A percentile compares a stretch with the other conserved stretches of the same genome.
Conservation (phyloP, 2,113 vertebrate species). For the Cololabis saira region DNA sequence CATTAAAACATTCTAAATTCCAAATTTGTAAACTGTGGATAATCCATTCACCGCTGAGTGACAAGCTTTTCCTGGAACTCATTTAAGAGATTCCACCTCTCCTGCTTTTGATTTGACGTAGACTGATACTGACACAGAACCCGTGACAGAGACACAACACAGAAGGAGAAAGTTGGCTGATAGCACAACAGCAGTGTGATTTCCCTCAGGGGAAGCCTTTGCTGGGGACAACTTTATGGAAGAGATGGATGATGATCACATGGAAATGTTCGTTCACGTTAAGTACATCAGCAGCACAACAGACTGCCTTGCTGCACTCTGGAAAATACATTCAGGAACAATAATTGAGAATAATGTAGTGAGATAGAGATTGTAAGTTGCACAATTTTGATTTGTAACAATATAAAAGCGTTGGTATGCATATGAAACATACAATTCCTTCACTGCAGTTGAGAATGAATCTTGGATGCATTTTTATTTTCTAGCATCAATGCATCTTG, state of each 20-base stretch:
- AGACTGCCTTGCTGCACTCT: background rate
- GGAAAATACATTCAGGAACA: background rate
- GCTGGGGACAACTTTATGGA: conserved; percentile 23
- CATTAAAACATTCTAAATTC: background rate
- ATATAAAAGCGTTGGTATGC: background rate
- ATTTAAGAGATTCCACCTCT: conserved; percentile 5
- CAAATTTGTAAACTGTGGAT: background rate
- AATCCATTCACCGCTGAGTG: background rate
- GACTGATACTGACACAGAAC: conserved; percentile 33
- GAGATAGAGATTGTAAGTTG: background rate
- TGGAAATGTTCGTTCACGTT: conserved; percentile 51
- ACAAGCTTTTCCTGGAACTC: background rate
- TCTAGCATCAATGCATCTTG: too few relatives aligned
- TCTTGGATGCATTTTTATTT: too few relatives aligned
- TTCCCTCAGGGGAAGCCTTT: conserved; percentile 25
- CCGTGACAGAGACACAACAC: conserved; percentile 29
- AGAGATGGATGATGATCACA: conserved; percentile 59
- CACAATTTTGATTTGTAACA: background rate
- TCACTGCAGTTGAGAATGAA: too few relatives aligned
- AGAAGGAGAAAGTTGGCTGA: conserved; percentile 37
- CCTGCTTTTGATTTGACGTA: conserved; percentile 9
- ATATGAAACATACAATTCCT: too few relatives aligned
- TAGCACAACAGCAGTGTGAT: conserved; percentile 11
- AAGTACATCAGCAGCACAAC: conserved; percentile 46
- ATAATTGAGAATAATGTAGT: background rate